Base-by-base conservation (phyloP, 2,797 vertebrate species). In the Paratrypauchen microcephalus region DNA sequence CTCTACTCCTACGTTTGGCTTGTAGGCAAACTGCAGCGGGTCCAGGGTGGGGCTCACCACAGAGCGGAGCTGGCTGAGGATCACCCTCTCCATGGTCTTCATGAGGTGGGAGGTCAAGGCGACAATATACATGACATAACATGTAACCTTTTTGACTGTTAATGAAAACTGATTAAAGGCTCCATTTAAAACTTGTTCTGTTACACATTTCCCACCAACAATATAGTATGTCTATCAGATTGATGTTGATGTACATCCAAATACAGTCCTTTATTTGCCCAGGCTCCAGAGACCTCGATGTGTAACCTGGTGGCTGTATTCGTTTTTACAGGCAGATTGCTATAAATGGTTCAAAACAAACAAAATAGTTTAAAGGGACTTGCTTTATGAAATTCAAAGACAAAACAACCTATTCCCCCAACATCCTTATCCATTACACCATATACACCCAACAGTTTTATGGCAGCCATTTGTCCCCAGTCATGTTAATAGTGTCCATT, bases 401-500 rank as follows among this genome's bases (percentile, higher is more conserved):
- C 59, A 39, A 39, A 23, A 41, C 19, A 6, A 16, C 55, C 30
- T 52, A 39, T 55, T 66, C 15, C 15, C 19, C 16, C 67, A 64
- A 66, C 71, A 41, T 71, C 24, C 39, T 62, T 9, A 66, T 48
- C 52, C 63, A 50, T 60, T 26, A 28, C 26, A 50, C 58, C 54
- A 48, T 66, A 39, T 30, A 55, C 55, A 61, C 64, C 6, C 6
- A 54, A 58, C 47, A 56, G 19, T 9, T 70, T 69, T 39, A 81
- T 61, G 2, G 36, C 52, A 50, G 60, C 30, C 68, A 66, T 79
- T 71, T 36, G 58, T 72, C 68, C 16, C 61, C 59, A 45, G 23
- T 50, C 23, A 67, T 32, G 73, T 70, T 77, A 75, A 65, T 70
- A 67, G 8, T 6, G 47, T 78, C 80, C 78, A 87, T 88, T 86